phyloP scores from a whole-genome alignment of 2,797 vertebrate genomes.

The Gambusia yucatana region DNA sequence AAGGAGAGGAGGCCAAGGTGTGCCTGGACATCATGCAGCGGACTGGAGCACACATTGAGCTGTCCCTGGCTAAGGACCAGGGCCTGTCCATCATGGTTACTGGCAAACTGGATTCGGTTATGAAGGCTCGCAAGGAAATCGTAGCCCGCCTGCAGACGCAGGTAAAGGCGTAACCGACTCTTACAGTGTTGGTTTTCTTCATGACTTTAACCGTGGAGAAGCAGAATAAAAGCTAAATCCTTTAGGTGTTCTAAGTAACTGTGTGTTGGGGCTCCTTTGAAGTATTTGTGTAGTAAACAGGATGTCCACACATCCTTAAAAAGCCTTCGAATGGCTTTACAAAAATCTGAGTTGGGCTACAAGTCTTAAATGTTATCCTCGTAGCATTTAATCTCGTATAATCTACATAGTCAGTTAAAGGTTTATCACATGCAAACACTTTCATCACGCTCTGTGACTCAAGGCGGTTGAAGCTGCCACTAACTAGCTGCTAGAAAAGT shows the following conservation, averaged over 20 bases:
- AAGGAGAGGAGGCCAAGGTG: conserved; percentile 86
- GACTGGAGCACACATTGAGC: conserved; percentile 86
- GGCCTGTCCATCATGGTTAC: conserved; percentile 88
- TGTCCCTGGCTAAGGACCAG: conserved; percentile 87
- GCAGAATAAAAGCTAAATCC: background rate
- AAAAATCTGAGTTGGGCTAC: too few species aligned
- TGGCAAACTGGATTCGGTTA: conserved; percentile 85
- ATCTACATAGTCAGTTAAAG: too few species aligned
- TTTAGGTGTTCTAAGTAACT: background rate
- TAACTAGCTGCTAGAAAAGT: too few species aligned
- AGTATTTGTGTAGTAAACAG: background rate
- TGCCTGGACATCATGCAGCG: conserved; percentile 87
- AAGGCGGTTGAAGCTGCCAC: too few species aligned
- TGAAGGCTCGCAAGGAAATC: conserved; percentile 87
- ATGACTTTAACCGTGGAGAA: background rate
- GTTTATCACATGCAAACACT: too few species aligned
- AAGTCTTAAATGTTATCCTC: too few species aligned
- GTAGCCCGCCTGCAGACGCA: conserved; percentile 86
- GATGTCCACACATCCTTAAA: background rate
- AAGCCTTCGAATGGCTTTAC: too few species aligned
- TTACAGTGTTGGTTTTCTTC: background rate
- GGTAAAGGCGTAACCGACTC: conserved; percentile 53
- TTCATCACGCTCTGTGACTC: too few species aligned
- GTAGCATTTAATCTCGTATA: too few species aligned
- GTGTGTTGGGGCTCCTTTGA: background rate